phyloP scores from a whole-genome alignment of 2,888 invertebrate genomes.

The Coremacera marginata region DNA sequence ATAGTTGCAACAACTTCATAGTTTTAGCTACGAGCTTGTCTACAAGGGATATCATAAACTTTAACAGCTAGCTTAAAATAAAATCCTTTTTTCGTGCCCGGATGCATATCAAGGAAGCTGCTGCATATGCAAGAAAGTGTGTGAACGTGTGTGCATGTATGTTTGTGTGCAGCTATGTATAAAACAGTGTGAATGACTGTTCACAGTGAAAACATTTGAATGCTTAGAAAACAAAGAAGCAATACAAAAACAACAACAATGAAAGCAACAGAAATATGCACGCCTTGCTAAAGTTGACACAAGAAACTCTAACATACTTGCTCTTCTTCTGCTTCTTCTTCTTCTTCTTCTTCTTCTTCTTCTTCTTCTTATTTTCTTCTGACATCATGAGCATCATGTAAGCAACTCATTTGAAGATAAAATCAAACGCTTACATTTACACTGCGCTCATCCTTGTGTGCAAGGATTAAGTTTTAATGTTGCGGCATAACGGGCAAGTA shows the following conservation, averaged over 20 bases:
- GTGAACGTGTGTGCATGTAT: too few species aligned
- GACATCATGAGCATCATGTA: neutral
- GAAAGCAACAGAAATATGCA: neutral
- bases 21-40: neutral
- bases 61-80: neutral
- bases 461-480: neutral
- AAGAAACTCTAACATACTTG: neutral
- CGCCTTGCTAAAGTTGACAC: neutral
- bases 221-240: neutral
- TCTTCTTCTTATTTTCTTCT: too few species aligned
- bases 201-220: neutral
- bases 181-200: too few species aligned
- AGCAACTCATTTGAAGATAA: neutral
- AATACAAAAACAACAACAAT: neutral
- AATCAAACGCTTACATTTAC: neutral
- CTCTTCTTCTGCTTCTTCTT: neutral
- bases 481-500: neutral
- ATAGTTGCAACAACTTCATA: neutral
- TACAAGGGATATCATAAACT: slow-evolving; percentile 5
- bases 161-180: too few species aligned
- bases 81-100: slow-evolving; percentile 10
- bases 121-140: neutral
- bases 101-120: neutral
- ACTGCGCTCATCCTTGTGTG: neutral
- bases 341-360: too few species aligned